A percentile compares a stretch with the other conserved stretches of the same genome.
These are phyloP conservation scores for Myiothlypis coronata DNA, from an alignment of 2,797 vertebrate genomes.

Conservation along the genomic window DNA sequence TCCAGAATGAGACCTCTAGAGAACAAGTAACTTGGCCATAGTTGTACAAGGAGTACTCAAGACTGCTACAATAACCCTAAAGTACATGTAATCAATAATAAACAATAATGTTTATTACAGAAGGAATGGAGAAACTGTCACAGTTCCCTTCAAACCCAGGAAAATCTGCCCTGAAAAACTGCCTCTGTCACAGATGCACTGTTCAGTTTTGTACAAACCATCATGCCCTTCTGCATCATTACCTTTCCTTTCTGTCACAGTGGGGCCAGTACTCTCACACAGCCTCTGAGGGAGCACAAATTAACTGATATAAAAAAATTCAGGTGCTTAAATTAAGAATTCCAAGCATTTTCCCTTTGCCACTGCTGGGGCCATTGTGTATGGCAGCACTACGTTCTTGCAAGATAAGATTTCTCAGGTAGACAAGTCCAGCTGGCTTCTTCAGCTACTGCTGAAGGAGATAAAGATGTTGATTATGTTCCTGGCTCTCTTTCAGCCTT, in stretches of 20 bases:
- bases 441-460: background rate
- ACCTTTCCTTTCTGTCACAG: background rate
- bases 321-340: background rate
- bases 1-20: background rate
- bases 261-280: rapidly evolving
- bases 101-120: background rate
- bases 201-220: background rate
- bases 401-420: background rate
- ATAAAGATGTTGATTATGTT: background rate
- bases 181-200: background rate
- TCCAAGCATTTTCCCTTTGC: background rate
- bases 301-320: background rate
- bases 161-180: background rate
- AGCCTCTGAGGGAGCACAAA: rapidly evolving
- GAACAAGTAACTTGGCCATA: background rate
- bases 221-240: background rate
- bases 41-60: background rate
- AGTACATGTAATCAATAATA: background rate
- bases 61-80: background rate
- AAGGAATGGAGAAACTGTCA: background rate
- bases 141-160: background rate
- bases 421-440: background rate
- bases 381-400: background rate
- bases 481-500: background rate
- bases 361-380: background rate